phyloP scores from a whole-genome alignment of 2,888 invertebrate genomes.

The Holacanthella duospinosa region DNA sequence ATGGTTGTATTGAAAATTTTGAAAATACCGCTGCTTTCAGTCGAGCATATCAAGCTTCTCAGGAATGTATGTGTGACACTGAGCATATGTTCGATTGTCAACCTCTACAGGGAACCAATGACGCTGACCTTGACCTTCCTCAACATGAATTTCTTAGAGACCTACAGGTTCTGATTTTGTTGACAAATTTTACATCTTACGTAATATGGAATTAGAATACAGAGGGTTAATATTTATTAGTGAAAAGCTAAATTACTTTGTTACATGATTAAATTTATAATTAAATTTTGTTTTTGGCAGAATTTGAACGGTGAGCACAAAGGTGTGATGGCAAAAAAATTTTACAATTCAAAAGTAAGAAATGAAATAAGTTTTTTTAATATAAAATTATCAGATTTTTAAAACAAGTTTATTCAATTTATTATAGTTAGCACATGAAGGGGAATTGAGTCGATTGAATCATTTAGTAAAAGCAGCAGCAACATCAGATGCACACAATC shows the following conservation, averaged over 20 bases:
- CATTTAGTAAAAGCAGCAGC: conserved; percentile 32
- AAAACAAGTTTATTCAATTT: no score
- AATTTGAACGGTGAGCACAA: conserved; percentile 48
- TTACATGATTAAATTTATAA: not conserved
- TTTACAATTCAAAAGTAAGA: conserved; percentile 51
- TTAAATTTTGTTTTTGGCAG: not conserved
- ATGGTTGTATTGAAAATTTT: conserved; percentile 82
- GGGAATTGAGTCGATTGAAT: conserved; percentile 28
- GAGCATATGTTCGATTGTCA: conserved; percentile 94
- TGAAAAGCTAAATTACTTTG: not conserved
- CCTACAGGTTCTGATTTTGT: conserved; percentile 9
- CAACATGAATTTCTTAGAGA: conserved; percentile 22
- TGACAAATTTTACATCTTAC: not conserved
- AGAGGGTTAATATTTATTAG: not conserved
- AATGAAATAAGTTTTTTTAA: not conserved
- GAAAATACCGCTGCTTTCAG: conserved; percentile 93
- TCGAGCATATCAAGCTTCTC: conserved; percentile 70
- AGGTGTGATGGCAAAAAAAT: conserved; percentile 66
- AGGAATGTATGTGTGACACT: conserved; percentile 94
- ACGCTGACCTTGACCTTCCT: conserved; percentile 32
- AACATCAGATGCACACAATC: conserved; percentile 15
- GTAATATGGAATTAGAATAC: not conserved
- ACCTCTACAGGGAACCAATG: conserved; percentile 43
- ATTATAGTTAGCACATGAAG: conserved; percentile 17
- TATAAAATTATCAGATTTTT: not conserved